Percentiles rank a stretch among this genome's conserved stretches.
These are phyloP conservation scores for Sphaerodactylus townsendi DNA, from an alignment of 2,113 vertebrate species.

Conservation along the genomic window DNA sequence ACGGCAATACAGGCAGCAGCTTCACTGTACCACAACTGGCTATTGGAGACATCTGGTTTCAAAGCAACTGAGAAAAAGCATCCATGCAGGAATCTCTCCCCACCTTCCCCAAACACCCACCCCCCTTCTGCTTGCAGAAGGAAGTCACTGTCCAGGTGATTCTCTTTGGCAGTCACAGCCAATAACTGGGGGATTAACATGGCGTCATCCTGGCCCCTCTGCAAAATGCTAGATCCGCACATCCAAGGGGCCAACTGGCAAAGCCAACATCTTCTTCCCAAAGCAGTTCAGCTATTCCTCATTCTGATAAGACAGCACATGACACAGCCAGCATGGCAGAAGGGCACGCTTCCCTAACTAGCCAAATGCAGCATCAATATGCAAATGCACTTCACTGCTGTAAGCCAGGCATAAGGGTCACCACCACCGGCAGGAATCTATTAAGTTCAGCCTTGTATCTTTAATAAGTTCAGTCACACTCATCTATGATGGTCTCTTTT, in stretches of 20 bases:
- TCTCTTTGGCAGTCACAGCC: not conserved
- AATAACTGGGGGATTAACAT: not conserved
- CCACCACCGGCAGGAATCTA: not conserved
- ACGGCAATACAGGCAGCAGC: constrained; percentile 43
- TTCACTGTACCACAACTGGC: constrained; percentile 54
- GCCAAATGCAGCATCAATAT: not conserved
- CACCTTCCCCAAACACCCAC: constrained; percentile 1
- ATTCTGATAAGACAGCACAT: not conserved
- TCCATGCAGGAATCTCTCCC: constrained; percentile 13
- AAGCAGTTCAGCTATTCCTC: not conserved
- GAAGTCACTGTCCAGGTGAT: not conserved
- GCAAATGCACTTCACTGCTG: not conserved
- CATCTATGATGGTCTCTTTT: no score
- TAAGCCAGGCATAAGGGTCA: not conserved
- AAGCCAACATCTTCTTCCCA: not conserved
- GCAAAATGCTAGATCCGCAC: no score
- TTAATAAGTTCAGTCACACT: not conserved
- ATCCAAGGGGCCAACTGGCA: not conserved
- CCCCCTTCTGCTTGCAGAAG: not conserved
- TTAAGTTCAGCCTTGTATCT: not conserved
- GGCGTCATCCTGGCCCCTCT: not conserved
- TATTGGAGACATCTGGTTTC: constrained; percentile 59
- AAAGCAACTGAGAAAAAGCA: constrained; percentile 55
- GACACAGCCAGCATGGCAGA: not conserved
- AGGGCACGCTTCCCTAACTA: not conserved